Percentiles rank a stretch among this genome's conserved stretches.
Evolutionary conservation across 2,113 vertebrate genomes (phyloP).

Genomic region (Natator depressus): DNA sequence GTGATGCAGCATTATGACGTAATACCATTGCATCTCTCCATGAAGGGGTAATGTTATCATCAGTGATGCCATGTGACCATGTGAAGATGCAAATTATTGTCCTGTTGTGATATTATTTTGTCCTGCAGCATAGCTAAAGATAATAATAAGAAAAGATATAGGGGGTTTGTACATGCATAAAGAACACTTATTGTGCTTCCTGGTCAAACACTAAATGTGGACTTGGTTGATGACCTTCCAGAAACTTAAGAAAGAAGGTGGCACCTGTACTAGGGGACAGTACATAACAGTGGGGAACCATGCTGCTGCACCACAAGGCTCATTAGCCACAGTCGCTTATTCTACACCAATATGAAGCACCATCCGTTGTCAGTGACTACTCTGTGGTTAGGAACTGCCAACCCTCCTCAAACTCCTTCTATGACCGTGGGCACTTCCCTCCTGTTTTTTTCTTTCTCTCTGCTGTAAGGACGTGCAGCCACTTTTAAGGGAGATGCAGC

Average conservation of each 20-base stretch:
- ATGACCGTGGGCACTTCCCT: neutral
- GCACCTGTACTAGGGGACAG: neutral
- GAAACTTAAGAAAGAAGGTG: neutral
- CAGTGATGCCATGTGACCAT: neutral
- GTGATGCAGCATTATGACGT: neutral
- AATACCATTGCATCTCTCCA: neutral
- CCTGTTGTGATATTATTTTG: neutral
- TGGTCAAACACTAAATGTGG: neutral
- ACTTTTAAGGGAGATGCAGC: accelerated
- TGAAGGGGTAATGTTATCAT: neutral
- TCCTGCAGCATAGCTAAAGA: neutral
- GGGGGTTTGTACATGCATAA: neutral
- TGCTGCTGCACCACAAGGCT: neutral
- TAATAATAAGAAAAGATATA: neutral
- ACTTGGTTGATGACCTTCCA: no score
- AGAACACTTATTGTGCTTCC: accelerated
- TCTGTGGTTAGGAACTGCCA: neutral
- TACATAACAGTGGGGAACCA: neutral
- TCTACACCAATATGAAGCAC: neutral
- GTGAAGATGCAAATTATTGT: neutral
- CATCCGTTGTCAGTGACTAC: accelerated
- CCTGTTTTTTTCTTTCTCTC: neutral
- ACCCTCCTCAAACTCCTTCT: neutral
- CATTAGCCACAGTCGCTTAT: neutral
- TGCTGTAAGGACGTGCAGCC: neutral